Evolutionary conservation across 2,113 vertebrate species (phyloP).

Genomic region (Lamprotornis superbus): DNA sequence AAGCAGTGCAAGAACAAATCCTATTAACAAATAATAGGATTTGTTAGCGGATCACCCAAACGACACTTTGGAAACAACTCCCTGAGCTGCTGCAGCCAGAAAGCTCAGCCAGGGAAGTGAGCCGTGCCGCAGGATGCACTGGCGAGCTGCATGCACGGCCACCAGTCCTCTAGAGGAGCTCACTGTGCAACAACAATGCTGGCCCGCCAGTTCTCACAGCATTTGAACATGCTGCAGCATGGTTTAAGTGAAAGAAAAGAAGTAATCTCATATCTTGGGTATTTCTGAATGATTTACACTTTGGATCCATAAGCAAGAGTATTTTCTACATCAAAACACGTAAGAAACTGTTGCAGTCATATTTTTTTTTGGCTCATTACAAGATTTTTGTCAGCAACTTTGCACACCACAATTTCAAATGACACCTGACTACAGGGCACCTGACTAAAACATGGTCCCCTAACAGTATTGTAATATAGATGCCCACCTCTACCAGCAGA

Average conservation of each 20-base stretch:
- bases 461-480: not conserved
- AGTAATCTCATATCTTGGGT: not conserved
- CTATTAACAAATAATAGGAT: slow-evolving; percentile 54
- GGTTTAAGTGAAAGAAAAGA: not conserved
- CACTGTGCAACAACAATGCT: rapidly evolving
- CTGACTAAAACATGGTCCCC: not conserved
- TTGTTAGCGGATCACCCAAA: not conserved
- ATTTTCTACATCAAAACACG: not conserved
- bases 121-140: rapidly evolving
- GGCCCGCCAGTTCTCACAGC: not conserved
- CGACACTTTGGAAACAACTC: not conserved
- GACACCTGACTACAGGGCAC: not conserved
- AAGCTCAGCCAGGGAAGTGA: not conserved
- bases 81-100: not conserved
- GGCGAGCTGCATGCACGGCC: not conserved
- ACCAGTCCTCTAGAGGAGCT: not conserved
- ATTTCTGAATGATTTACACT: not conserved
- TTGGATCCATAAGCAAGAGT: not conserved
- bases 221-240: not conserved
- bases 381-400: not conserved
- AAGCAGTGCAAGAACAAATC: slow-evolving; percentile 45
- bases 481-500: not conserved
- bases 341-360: not conserved
- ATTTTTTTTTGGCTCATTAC: not conserved
- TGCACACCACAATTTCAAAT: not conserved